phyloP scores from a whole-genome alignment of 2,888 invertebrate genomes.

The Agrenia bidenticulata region DNA sequence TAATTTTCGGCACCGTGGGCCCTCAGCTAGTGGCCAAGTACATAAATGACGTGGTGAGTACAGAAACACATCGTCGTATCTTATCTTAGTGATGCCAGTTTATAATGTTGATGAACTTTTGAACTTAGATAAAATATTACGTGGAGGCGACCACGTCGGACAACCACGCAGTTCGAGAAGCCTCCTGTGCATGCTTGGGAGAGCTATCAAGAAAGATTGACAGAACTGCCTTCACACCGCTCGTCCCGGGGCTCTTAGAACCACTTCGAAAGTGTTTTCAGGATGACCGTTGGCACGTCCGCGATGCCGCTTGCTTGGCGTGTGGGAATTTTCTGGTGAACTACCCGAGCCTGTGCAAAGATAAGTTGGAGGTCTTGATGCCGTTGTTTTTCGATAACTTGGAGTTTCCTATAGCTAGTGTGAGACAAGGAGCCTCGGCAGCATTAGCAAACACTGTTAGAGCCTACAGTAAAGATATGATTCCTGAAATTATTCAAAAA shows the following conservation, averaged over 20 bases:
- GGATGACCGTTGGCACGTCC: slow-evolving; percentile 63
- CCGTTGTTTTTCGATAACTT: slow-evolving; percentile 58
- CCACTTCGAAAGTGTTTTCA: slow-evolving; percentile 60
- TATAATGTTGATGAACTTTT: neutral
- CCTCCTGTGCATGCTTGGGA: slow-evolving; percentile 62
- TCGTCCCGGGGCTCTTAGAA: slow-evolving; percentile 57
- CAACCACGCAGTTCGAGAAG: slow-evolving; percentile 63
- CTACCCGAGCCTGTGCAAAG: slow-evolving; percentile 59
- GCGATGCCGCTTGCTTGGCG: slow-evolving; percentile 63
- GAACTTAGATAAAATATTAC: slow-evolving; percentile 58
- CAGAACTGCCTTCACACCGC: slow-evolving; percentile 56
- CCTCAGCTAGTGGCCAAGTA: slow-evolving; percentile 59
- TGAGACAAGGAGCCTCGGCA: slow-evolving; percentile 62
- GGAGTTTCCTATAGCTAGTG: slow-evolving; percentile 61
- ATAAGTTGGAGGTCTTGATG: slow-evolving; percentile 56
- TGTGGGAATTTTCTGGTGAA: slow-evolving; percentile 61
- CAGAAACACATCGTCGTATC: no score
- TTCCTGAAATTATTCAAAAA: slow-evolving; percentile 55
- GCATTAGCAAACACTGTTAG: slow-evolving; percentile 58
- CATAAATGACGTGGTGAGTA: slow-evolving; percentile 54
- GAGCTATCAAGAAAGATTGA: slow-evolving; percentile 60
- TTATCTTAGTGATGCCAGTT: neutral
- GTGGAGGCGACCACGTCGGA: slow-evolving; percentile 59
- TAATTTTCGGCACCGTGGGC: slow-evolving; percentile 58
- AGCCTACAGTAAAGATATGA: slow-evolving; percentile 56